Percentiles rank a stretch among this genome's conserved stretches.
Evolutionary conservation across 2,888 invertebrate genomes (phyloP).

Genomic region (Netelia melanura): DNA sequence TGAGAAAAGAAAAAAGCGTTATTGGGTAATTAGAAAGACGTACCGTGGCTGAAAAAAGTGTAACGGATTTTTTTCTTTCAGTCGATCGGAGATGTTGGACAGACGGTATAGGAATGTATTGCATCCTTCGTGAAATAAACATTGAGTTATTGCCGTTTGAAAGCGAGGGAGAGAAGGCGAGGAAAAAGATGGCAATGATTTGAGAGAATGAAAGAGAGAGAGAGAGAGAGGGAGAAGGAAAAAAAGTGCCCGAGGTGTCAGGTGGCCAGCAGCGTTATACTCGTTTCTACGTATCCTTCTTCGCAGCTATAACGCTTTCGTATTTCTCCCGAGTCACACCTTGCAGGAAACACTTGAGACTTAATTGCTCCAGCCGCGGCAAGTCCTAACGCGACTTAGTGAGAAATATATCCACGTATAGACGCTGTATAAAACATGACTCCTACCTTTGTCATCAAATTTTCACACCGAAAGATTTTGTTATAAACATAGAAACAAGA

Average conservation of each 20-base stretch:
- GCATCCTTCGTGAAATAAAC: constrained; percentile 81
- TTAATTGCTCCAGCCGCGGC: constrained; percentile 81
- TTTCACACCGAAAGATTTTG: too few relatives aligned
- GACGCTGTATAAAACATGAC: neutral
- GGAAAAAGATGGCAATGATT: constrained; percentile 66
- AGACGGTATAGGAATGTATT: constrained; percentile 75
- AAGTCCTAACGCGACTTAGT: constrained; percentile 44
- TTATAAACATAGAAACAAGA: too few relatives aligned
- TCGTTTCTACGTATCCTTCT: constrained; percentile 72
- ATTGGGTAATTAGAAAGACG: constrained; percentile 22
- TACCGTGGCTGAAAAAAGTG: neutral
- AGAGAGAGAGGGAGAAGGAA: constrained; percentile 36
- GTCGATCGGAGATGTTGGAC: neutral
- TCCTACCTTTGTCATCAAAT: neutral
- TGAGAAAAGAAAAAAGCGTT: neutral
- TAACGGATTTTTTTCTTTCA: constrained; percentile 2
- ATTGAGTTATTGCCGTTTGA: constrained; percentile 80
- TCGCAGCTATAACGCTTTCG: constrained; percentile 37
- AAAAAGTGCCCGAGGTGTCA: constrained; percentile 79
- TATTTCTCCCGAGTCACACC: constrained; percentile 81
- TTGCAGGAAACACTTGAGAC: constrained; percentile 84
- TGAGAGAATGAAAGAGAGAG: constrained; percentile 31
- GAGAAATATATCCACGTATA: constrained; percentile 7
- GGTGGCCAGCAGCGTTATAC: constrained; percentile 83
- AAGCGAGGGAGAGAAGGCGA: constrained; percentile 55